Conservation (phyloP, 2,113 vertebrate species). For the Notiomystis cincta region DNA sequence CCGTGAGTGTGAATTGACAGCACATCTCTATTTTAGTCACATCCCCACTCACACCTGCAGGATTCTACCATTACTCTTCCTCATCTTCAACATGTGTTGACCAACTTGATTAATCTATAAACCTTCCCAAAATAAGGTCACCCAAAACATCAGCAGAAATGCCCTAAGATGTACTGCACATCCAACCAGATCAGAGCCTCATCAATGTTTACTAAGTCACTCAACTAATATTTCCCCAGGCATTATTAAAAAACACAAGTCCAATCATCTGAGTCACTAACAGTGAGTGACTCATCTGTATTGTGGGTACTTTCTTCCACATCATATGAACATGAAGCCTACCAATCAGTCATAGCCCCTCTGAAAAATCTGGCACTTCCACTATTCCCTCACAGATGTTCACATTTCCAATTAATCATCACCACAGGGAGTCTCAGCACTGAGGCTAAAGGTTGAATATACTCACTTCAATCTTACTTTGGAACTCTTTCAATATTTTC, state of each 20-base stretch:
- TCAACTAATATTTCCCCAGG: neutral
- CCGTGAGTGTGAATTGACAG: neutral
- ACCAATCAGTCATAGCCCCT: neutral
- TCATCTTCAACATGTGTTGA: neutral
- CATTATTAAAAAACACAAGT: neutral
- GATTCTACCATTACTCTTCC: neutral
- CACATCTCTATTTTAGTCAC: neutral
- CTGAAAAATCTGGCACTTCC: neutral
- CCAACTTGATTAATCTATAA: neutral
- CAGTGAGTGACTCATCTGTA: neutral
- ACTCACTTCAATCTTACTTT: neutral
- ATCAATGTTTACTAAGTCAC: neutral
- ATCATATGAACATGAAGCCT: neutral
- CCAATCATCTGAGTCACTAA: neutral
- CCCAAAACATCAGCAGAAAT: neutral
- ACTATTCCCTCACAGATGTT: neutral
- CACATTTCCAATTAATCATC: conserved; percentile 12
- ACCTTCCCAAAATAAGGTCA: neutral
- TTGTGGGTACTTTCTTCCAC: neutral
- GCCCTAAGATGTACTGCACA: neutral
- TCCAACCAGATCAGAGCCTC: neutral
- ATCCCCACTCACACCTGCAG: neutral
- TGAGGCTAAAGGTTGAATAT: neutral
- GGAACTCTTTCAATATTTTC: neutral
- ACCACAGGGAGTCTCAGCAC: neutral